phyloP scores from a whole-genome alignment of 2,888 invertebrate species.

The Agrochola litura region DNA sequence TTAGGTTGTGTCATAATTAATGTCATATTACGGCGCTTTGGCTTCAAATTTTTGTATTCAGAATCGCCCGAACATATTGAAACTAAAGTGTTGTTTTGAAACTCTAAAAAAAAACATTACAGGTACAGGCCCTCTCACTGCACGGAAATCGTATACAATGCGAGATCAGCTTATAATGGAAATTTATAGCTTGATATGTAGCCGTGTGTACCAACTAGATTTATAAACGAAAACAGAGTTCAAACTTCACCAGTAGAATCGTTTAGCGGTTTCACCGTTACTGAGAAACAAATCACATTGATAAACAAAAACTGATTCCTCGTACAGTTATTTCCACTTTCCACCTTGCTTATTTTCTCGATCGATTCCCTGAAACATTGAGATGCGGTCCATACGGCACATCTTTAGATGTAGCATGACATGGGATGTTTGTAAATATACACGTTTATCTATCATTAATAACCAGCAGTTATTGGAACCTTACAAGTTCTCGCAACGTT shows the following conservation, averaged over 20 bases:
- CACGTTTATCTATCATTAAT: neutral
- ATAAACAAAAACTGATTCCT: constrained; percentile 21
- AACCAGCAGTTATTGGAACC: neutral
- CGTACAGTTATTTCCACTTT: constrained; percentile 9
- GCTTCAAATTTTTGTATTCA: neutral
- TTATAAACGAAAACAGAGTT: neutral
- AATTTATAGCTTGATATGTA: too few relatives aligned
- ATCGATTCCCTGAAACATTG: constrained; percentile 17
- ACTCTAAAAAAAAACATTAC: neutral
- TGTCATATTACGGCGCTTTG: neutral
- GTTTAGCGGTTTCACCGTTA: neutral
- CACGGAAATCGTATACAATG: too few relatives aligned
- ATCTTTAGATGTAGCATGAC: constrained; percentile 10
- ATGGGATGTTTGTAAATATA: neutral
- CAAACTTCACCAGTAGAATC: neutral
- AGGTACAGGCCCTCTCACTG: too few relatives aligned
- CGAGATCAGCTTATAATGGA: too few relatives aligned
- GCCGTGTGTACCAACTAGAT: too few relatives aligned
- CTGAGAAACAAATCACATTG: neutral
- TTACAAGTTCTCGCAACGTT: neutral
- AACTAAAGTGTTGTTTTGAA: neutral
- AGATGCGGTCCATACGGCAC: constrained; percentile 9
- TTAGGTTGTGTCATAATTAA: neutral
- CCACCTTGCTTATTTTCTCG: constrained; percentile 15
- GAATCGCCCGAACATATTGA: neutral